Conservation (phyloP, 2,797 vertebrate genomes). For the Hoplostethus atlanticus region DNA sequence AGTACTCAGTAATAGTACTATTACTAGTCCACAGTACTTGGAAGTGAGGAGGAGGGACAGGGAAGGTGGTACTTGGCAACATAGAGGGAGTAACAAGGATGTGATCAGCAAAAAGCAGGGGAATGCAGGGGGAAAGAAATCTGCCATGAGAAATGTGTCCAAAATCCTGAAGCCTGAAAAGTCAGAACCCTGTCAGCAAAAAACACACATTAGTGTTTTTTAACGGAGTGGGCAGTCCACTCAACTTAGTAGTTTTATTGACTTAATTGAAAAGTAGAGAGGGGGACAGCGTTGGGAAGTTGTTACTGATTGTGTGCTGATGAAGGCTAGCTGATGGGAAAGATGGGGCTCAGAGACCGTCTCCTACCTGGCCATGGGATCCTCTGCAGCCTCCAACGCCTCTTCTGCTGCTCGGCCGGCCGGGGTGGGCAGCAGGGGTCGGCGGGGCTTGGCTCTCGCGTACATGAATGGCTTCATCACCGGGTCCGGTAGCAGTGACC, state of each 20-base stretch:
- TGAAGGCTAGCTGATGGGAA: not conserved
- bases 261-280: not conserved
- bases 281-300: not conserved
- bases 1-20: not conserved
- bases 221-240: not conserved
- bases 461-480: constrained; percentile 89
- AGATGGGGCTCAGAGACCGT: not conserved
- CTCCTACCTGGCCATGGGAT: constrained; percentile 85
- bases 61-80: not conserved
- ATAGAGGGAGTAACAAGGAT: not conserved
- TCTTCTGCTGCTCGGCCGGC: constrained; percentile 85
- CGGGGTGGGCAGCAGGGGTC: constrained; percentile 86
- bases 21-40: not conserved
- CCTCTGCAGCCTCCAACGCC: constrained; percentile 81
- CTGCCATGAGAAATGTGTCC: not conserved
- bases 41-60: not conserved
- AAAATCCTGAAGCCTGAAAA: too few species aligned
- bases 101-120: not conserved
- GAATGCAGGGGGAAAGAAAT: not conserved
- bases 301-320: not conserved
- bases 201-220: too few species aligned
- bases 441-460: constrained; percentile 84
- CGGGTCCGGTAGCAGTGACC: constrained; percentile 88
- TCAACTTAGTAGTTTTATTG: not conserved
- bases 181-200: too few species aligned